Evolutionary conservation across 1,140 invertebrate genomes (phyloP), one percentile per base, ranked within the genome.

Genomic region (Caenorhabditis tropicalis): DNA sequence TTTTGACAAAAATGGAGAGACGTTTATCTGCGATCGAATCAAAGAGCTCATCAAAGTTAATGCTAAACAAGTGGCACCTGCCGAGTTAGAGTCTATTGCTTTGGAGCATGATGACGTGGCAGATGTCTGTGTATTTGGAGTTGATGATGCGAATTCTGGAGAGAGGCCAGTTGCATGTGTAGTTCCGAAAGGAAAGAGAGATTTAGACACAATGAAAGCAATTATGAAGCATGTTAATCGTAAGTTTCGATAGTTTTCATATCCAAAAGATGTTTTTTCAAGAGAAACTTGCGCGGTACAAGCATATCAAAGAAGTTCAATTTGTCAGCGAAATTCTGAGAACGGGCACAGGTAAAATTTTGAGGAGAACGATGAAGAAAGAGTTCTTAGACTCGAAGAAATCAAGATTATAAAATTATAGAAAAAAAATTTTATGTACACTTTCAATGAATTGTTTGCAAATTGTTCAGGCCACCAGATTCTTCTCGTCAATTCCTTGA

Each of bases 31-130:
- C 58, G 83, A 84, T 51, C 29, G 83, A 53, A 65, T 84, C 27
- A 84, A 84, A 33, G 83, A 84, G 31, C 74, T 84, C 58, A 84
- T 84, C 43, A 84, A 84, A 58, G 83, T 84, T 9, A 43, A 84
- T 58, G 83, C 39, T 21, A 84, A 84, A 80, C 83, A 84, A 65
- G 83, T 84, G 24, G 39, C 83, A 1, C 83, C 83, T 4, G 83
- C 83, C 27, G 82, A 84, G 24, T 49, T 84, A 43, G 83, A 84
- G 43, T 84, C 83, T 10, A 51, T 84, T 1, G 39, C 80, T 46
- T 29, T 80, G 24, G 83, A 84, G 31, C 83, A 74, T 65, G 58
- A 65, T 43, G 49, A 43, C 24, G 83, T 84, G 46, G 36, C 24
- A 36, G 83, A 84, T 48, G 60, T 51, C 0, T 84, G 83, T 31